Evolutionary conservation across 35 echinoderm and acorn worm genomes (phyloP).

Genomic region (Chiridota heheva): DNA sequence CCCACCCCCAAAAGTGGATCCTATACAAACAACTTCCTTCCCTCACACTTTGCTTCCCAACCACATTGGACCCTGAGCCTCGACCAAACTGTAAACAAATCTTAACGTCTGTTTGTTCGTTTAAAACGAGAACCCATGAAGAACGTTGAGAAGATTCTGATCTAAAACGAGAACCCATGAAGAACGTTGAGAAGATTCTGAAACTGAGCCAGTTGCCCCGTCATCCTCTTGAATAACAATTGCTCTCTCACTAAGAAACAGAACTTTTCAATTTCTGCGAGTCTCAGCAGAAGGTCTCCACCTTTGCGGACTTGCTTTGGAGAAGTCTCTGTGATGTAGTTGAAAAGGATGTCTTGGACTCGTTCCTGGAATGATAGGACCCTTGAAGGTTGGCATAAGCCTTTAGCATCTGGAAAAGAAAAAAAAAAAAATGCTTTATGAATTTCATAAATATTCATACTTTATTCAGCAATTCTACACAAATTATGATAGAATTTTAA

Average conservation of each 20-base stretch:
- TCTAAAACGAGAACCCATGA: no score
- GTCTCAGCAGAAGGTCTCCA: slow-evolving; percentile 21
- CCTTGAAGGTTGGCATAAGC: slow-evolving; percentile 24
- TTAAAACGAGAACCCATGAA: no score
- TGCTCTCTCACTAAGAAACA: slow-evolving; percentile 18
- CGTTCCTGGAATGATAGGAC: slow-evolving; percentile 13
- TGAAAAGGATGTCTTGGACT: slow-evolving; percentile 38
- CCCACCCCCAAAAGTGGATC: no score
- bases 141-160: not conserved
- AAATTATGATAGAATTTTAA: no score
- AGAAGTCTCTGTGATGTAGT: slow-evolving; percentile 4
- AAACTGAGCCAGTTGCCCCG: slow-evolving; percentile 32
- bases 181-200: not conserved
- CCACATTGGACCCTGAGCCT: no score
- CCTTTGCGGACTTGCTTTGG: not conserved
- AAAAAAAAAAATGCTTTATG: not conserved
- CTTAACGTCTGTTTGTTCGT: no score
- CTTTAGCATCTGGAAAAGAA: not conserved
- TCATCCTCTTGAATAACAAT: slow-evolving; percentile 10
- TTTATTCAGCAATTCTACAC: no score
- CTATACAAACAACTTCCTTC: no score
- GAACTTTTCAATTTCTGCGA: slow-evolving; percentile 45
- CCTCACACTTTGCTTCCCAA: no score
- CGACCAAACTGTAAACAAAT: no score
- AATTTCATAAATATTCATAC: no score